Evolutionary conservation across 2,888 invertebrate species (phyloP), one percentile per base, ranked within the genome.

Genomic region (Matsumyia berberina): DNA sequence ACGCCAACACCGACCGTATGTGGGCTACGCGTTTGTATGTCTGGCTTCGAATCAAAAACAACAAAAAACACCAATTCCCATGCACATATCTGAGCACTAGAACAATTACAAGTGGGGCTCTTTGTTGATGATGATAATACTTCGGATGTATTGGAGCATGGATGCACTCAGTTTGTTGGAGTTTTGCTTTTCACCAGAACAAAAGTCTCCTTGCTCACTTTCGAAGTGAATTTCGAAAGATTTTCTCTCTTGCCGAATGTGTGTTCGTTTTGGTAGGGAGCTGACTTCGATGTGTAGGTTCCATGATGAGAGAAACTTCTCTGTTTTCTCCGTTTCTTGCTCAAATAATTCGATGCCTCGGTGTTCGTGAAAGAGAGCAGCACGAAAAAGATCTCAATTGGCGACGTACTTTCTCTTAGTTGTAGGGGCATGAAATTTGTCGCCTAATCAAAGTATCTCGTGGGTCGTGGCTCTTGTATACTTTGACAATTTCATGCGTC

Each of bases 41-140:
- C 55, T 69, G 72, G 49, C 35, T 60, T 51, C 46, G 51, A 44
- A 66, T 31, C 35, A 19, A 39, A 58, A 72, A 67, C 44, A 72
- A 49, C 42, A 72, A 66, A 60, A 72, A 69, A 53, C 17, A 46
- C 39, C 19, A 17, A 49, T 69, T 53, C 60, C 44, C 67, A 86
- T 81, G 78, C 80, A 81, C 77, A 80, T 62, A 69, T 77, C 69
- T 55, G 53, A 76, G 67, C 39, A 57, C 77, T 42, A 79, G 35
- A 70, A 67, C 78, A 86, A 78, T 73, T 74, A 67, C 86, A 77
- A 77, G 69, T 73, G 55, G 72, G 51, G 49, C 74, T 74, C 81
- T 81, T 86, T 79, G 74, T 79, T 73, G 58, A 81, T 81, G 81
- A 74, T 81, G 86, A 81, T 78, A 81, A 67, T 81, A 70, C 58